Evolutionary conservation across 2,888 invertebrate species (phyloP).

Genomic region (Drosophila testacea): DNA sequence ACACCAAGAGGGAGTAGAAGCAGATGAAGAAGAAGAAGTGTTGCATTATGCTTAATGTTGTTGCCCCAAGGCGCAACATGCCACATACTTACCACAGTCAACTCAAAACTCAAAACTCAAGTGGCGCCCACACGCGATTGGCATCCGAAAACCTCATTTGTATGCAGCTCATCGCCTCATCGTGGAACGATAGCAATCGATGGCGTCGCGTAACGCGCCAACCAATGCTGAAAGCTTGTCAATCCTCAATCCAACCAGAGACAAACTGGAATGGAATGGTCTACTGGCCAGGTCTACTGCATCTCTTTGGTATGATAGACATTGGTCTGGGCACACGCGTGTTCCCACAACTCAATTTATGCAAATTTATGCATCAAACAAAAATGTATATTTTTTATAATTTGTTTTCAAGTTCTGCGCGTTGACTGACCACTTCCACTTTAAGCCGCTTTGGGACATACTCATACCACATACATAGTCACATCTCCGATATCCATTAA

Average conservation of each 20-base stretch:
- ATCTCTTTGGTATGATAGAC: slow-evolving; percentile 1
- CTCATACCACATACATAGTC: slow-evolving; percentile 30
- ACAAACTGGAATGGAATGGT: slow-evolving; percentile 22
- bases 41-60: slow-evolving; percentile 41
- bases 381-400: slow-evolving; percentile 41
- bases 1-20: slow-evolving; percentile 39
- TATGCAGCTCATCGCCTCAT: slow-evolving; percentile 64
- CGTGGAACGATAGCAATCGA: slow-evolving; percentile 54
- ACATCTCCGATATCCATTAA: slow-evolving; percentile 50
- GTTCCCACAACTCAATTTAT: slow-evolving; percentile 68
- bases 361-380: slow-evolving; percentile 65
- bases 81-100: slow-evolving; percentile 21
- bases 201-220: slow-evolving; percentile 74
- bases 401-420: slow-evolving; percentile 65
- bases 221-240: slow-evolving; percentile 72
- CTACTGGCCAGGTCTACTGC: neutral
- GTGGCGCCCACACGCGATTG: slow-evolving; percentile 73
- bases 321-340: slow-evolving; percentile 38
- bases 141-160: slow-evolving; percentile 65
- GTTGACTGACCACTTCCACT: slow-evolving; percentile 32
- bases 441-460: slow-evolving; percentile 50
- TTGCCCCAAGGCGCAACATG: slow-evolving; percentile 42
- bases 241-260: slow-evolving; percentile 26
- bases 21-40: slow-evolving; percentile 36
- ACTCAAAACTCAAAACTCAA: slow-evolving; percentile 44